These are phyloP conservation scores for Artemisiospiza belli DNA, from an alignment of 2,113 vertebrate genomes.

Conservation along the genomic window DNA sequence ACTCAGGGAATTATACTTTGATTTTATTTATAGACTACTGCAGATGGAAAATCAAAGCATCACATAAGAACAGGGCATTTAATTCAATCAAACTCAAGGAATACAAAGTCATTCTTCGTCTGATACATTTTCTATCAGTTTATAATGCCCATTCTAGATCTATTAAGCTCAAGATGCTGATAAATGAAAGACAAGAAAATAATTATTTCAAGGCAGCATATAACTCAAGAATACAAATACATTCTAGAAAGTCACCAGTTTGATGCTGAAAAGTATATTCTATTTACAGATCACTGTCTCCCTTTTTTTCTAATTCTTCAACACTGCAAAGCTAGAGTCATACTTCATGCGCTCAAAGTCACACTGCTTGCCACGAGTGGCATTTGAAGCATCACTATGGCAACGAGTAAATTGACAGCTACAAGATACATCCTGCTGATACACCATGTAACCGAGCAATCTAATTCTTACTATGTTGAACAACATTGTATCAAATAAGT, in stretches of 20 bases:
- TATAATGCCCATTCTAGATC: not conserved
- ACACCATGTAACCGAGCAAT: not conserved
- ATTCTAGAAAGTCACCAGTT: not conserved
- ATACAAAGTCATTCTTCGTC: not conserved
- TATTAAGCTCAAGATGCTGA: not conserved
- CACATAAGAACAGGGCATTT: not conserved
- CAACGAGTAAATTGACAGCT: not conserved
- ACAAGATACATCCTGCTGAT: not conserved
- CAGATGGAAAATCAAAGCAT: not conserved
- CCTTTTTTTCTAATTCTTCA: not conserved
- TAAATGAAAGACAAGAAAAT: not conserved
- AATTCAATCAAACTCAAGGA: not conserved
- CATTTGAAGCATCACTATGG: not conserved
- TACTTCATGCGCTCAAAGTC: not conserved
- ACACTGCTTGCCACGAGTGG: not conserved
- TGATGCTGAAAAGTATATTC: not conserved
- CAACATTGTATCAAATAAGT: not conserved
- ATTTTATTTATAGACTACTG: not conserved
- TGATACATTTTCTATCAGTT: not conserved
- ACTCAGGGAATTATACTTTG: not conserved
- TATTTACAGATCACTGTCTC: not conserved
- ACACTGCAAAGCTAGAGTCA: not conserved
- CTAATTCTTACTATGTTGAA: not conserved
- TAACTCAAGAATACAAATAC: not conserved
- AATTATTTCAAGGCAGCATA: not conserved